Base-by-base conservation (phyloP, 1,140 invertebrate genomes). In the Zaprionus africanus region DNA sequence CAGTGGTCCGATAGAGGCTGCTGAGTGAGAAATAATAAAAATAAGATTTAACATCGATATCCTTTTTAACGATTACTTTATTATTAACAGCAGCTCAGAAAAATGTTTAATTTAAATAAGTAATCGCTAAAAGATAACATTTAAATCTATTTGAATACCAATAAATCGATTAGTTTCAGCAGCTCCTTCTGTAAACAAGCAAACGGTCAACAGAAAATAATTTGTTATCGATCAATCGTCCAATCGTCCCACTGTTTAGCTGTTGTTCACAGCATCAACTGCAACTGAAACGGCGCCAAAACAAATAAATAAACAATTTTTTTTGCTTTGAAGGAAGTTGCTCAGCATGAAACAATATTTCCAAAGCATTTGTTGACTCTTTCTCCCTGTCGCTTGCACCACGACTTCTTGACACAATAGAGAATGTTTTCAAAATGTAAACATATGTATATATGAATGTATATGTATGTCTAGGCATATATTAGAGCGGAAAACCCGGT, bases 231-330 rank as follows among this genome's bases (percentile, higher is more conserved):
- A 49, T 49, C 11, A 4, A n/a, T n/a, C 2, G 1, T 11, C 5
- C 17, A 9, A 1, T 56, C 12, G 36, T 2, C 12, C 56, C 71
- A 75, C n/a, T 75, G 65, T 70, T 24, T 56, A 61, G 22, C 38
- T 43, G 36, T 3, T 34, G 31, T 34, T 11, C 31, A 34, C 31
- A 34, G 31, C 31, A 34, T 19, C 61, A 59, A 19, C 34, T 36
- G 43, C 15, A 34, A 65, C 26, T 57, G 31, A 34, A 36, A n/a
- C 53, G 49, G 17, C 26, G 19, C 13, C 12, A 36, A 51, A 31
- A 22, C 51, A 58, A 51, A 59, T 51, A 62, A 41, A 34, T 61
- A 57, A 64, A 64, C 53, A 70, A 54, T 67, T 61, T 43, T 43
- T 36, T 46, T 51, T 38, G 31, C 31, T 12, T 15, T 38, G 62